Percentiles rank a stretch among this genome's conserved stretches.
phyloP scores from a whole-genome alignment of 2,113 vertebrate genomes.

The Silurus meridionalis region DNA sequence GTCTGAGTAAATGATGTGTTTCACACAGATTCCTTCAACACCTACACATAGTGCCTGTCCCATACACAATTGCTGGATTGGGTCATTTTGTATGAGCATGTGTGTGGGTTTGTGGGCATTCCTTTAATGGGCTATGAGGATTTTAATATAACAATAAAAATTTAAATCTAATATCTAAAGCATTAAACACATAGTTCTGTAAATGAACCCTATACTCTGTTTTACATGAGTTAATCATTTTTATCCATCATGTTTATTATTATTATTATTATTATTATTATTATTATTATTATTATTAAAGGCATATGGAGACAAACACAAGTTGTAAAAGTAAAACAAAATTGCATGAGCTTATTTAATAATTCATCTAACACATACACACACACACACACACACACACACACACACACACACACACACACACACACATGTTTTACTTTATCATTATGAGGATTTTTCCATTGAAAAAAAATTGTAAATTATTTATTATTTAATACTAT shows the following conservation, averaged over 20 bases:
- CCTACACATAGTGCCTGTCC: slow-evolving; percentile 56
- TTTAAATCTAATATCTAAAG: not conserved
- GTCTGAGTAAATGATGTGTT: slow-evolving; percentile 70
- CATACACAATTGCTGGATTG: not conserved
- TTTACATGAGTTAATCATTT: slow-evolving; percentile 12
- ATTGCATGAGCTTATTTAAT: not conserved
- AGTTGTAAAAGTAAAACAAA: slow-evolving; percentile 3
- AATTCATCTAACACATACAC: not conserved
- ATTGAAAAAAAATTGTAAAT: not conserved
- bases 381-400: not conserved
- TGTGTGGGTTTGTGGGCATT: slow-evolving; percentile 13
- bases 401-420: not conserved
- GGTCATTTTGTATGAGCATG: slow-evolving; percentile 20
- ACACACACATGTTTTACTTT: too few relatives aligned
- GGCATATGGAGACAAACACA: slow-evolving; percentile 29
- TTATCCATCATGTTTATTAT: not conserved
- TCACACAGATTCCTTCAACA: slow-evolving; percentile 66
- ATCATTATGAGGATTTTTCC: not conserved
- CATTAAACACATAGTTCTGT: not conserved
- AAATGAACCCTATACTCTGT: slow-evolving; percentile 32
- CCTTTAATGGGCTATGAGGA: not conserved
- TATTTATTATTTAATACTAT: not conserved
- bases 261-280: not conserved
- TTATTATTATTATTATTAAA: slow-evolving; percentile 32
- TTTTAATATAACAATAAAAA: not conserved